A percentile compares a stretch with the other conserved stretches of the same genome.
phyloP scores from a whole-genome alignment of 1,140 invertebrate genomes.

The Calliopsis andreniformis region DNA sequence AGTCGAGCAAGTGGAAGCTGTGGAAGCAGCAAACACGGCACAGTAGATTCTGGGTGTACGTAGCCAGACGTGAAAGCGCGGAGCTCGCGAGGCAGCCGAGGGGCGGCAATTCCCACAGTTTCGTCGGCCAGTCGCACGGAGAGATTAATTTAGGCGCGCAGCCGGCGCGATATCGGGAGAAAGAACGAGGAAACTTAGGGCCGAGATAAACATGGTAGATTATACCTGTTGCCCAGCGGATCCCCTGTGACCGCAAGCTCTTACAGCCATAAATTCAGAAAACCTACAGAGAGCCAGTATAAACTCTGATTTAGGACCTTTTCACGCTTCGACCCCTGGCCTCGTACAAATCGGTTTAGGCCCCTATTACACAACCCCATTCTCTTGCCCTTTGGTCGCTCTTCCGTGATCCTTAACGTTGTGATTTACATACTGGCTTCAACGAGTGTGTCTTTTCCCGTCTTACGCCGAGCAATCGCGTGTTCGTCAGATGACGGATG shows the following conservation, averaged over 20 bases:
- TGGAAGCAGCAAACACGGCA: too few species aligned
- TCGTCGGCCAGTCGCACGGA: constrained; percentile 19
- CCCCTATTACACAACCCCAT: constrained; percentile 7
- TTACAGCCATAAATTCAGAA: constrained; percentile 39
- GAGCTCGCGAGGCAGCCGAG: neutral
- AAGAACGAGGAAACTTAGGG: constrained; percentile 35
- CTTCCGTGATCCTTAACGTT: constrained; percentile 5
- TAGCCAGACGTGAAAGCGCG: neutral
- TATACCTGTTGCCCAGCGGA: constrained; percentile 54
- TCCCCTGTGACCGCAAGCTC: constrained; percentile 29
- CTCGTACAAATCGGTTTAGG: constrained; percentile 47
- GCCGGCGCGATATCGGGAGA: constrained; percentile 27
- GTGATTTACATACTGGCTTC: constrained; percentile 3
- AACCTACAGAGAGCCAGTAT: constrained; percentile 42
- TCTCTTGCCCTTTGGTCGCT: constrained; percentile 15
- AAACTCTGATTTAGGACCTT: constrained; percentile 47
- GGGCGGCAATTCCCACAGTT: neutral
- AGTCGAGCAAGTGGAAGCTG: too few species aligned
- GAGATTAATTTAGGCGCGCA: constrained; percentile 41
- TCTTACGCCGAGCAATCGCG: neutral
- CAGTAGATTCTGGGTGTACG: too few species aligned
- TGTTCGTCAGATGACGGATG: neutral
- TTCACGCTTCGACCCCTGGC: constrained; percentile 45
- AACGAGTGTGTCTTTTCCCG: neutral
- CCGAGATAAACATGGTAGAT: constrained; percentile 50